Evolutionary conservation across 2,888 invertebrate genomes (phyloP), one percentile per base, ranked within the genome.

Genomic region (Tenodera sinensis): DNA sequence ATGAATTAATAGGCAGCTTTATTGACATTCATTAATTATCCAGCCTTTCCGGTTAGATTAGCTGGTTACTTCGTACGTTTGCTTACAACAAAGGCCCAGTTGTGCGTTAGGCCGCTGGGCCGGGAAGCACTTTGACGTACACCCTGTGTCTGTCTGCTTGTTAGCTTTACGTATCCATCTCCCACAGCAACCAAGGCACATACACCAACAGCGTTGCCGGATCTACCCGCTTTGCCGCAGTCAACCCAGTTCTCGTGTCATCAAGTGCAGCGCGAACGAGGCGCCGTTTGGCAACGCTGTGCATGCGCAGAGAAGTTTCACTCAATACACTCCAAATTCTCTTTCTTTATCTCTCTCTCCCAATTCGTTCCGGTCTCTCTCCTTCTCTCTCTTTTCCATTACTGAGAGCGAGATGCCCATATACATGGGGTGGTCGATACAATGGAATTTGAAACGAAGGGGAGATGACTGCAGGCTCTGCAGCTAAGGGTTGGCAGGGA

Each of bases 251-350:
- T 71, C 54, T 71, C 54, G 54, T 71, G 54, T 84, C 84, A 84
- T 84, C 34, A 84, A 84, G 42, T 84, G 84, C 84, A 84, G 34
- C 12, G 82, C 27, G 84, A 34, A 8, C 34, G 30, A 84, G 84
- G n/a, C 20, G 30, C 84, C 86, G 30, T 82, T 34, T 87, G 87
- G 87, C 87, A 87, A 87, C 87, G 25, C 42, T 87, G 87, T 87
- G 82, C 87, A 87, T 87, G 87, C 87, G 87, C 87, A 87, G 81
- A 87, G 87, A 86, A 81, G 71, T 87, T 30, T 83, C 87, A 87
- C 87, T 54, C 87, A 87, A 85, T 85, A 85, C 85, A 85, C 84
- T 42, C 47, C 85, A 85, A 85, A 42, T 85, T 47, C 85, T 47
- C 85, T 47, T 42, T 84, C 84, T 30, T 84, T 34, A 28, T 71